phyloP scores from a whole-genome alignment of 2,113 vertebrate genomes.

The Grammomys dolichurus region DNA sequence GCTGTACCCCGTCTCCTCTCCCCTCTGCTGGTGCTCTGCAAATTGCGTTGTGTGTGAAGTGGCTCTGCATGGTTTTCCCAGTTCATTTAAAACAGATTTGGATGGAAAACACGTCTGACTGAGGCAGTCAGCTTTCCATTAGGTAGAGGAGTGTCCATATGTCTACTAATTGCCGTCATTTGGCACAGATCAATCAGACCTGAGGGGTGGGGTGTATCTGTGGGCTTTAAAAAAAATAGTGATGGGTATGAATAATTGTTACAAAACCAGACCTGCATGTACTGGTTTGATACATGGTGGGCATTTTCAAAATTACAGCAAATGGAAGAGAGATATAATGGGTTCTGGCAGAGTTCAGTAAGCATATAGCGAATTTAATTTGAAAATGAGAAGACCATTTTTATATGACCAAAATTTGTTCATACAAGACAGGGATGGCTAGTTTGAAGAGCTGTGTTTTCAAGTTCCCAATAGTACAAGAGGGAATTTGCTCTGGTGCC shows the following conservation, averaged over 20 bases:
- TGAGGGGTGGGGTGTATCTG: not conserved
- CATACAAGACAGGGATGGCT: not conserved
- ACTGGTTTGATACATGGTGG: constrained; percentile 16
- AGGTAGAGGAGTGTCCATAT: constrained; percentile 22
- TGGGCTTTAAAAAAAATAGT: not conserved
- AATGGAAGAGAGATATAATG: constrained; percentile 47
- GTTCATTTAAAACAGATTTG: constrained; percentile 58
- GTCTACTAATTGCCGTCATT: constrained; percentile 50
- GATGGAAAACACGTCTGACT: not conserved
- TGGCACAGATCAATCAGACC: constrained; percentile 40
- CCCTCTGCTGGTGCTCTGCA: not conserved
- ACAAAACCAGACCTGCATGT: not conserved
- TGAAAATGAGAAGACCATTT: constrained; percentile 23
- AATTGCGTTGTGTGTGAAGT: not conserved
- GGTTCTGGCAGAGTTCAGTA: constrained; percentile 58
- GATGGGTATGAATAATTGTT: not conserved
- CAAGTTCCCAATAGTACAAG: not conserved
- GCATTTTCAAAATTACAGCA: constrained; percentile 29
- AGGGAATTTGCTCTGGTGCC: not conserved
- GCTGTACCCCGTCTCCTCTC: too few species aligned
- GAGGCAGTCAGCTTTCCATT: constrained; percentile 37
- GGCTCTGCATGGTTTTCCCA: not conserved
- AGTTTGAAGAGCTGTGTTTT: constrained; percentile 14
- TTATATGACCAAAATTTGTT: not conserved
- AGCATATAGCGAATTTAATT: constrained; percentile 31